Percentiles rank a stretch among this genome's conserved stretches.
phyloP scores from a whole-genome alignment of 1,140 invertebrate genomes.

The Drosophila gunungcola region DNA sequence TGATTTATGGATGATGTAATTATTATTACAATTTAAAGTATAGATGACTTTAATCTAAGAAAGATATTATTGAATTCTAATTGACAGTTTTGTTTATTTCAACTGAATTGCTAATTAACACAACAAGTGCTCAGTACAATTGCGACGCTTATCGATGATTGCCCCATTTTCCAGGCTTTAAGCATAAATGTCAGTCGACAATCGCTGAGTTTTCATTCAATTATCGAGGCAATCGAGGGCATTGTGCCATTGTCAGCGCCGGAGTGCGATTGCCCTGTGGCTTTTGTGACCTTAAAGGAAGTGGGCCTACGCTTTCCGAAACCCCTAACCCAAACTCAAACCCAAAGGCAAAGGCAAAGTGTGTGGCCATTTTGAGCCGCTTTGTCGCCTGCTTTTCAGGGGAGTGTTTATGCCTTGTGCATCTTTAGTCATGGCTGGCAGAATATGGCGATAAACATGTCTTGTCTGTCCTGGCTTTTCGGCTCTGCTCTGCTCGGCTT shows the following conservation, averaged over 20 bases:
- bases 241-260: constrained; percentile 31
- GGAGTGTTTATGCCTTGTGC: constrained; percentile 72
- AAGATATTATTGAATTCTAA: no score
- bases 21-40: no score
- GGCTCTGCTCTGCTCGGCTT: background rate
- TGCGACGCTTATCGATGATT: constrained; percentile 41
- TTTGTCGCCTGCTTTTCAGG: constrained; percentile 71
- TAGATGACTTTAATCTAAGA: no score
- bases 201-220: constrained; percentile 46
- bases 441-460: constrained; percentile 82
- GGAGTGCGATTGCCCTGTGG: constrained; percentile 10
- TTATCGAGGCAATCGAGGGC: constrained; percentile 29
- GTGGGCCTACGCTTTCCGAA: background rate
- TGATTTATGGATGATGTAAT: no score
- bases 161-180: constrained; percentile 27
- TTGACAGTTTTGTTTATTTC: no score
- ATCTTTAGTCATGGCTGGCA: constrained; percentile 79
- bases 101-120: no score
- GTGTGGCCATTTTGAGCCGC: constrained; percentile 46
- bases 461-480: constrained; percentile 54
- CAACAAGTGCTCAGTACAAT: background rate
- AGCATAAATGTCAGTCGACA: constrained; percentile 44
- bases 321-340: no score
- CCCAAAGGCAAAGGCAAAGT: background rate
- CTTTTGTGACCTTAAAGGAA: constrained; percentile 7